phyloP scores from a whole-genome alignment of 2,113 vertebrate species.

The Centropus bengalensis region DNA sequence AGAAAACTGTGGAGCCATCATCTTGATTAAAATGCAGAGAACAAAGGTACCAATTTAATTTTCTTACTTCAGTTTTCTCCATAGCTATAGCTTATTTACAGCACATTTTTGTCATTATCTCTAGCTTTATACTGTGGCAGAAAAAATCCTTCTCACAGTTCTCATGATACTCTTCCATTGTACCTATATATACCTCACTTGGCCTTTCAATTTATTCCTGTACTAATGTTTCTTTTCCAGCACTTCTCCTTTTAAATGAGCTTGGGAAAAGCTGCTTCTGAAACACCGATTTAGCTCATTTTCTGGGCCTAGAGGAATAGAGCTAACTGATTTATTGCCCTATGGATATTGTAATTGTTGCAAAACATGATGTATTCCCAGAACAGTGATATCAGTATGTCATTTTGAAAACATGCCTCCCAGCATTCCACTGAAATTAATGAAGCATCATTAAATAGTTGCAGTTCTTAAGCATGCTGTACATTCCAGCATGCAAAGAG shows the following conservation, averaged over 20 bases:
- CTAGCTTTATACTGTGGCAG: background rate
- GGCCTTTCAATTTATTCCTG: background rate
- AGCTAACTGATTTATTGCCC: conserved; percentile 53
- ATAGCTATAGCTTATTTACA: conserved; percentile 2
- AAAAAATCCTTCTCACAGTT: background rate
- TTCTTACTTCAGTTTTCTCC: conserved; percentile 9
- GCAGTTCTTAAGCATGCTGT: background rate
- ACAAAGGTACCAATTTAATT: background rate
- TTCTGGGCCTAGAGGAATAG: conserved; percentile 33
- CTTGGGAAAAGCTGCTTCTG: conserved; percentile 25
- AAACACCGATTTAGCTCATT: conserved; percentile 46
- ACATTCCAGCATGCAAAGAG: conserved; percentile 24
- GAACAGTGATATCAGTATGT: conserved; percentile 42
- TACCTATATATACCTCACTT: background rate
- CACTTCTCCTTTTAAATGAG: background rate
- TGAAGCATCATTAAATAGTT: conserved; percentile 28
- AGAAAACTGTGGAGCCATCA: background rate
- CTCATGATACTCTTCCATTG: background rate
- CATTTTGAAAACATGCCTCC: conserved; percentile 60
- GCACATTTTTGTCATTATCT: background rate
- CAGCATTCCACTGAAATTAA: conserved; percentile 54
- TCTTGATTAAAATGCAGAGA: conserved; percentile 24
- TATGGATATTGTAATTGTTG: conserved; percentile 53
- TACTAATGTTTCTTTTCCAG: background rate
- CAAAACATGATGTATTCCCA: conserved; percentile 65